These are phyloP conservation scores for Philereme vetulata DNA, from an alignment of 2,888 invertebrate genomes.

Conservation along the genomic window DNA sequence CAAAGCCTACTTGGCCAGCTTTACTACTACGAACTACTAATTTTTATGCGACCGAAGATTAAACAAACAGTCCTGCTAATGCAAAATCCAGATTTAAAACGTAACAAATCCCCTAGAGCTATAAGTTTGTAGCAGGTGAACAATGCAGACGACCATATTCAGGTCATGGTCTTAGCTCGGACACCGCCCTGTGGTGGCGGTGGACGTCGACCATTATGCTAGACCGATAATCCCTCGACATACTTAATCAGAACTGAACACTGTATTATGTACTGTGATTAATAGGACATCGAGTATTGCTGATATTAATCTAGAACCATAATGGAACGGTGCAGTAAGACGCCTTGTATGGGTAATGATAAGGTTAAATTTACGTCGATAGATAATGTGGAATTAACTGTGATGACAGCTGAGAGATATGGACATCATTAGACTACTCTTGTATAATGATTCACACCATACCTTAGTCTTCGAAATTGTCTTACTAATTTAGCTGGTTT, in stretches of 20 bases:
- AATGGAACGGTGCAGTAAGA: conserved; percentile 18
- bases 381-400: conserved; percentile 9
- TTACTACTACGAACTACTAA: too few species aligned
- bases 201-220: conserved; percentile 42
- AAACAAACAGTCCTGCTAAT: too few species aligned
- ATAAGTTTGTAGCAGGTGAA: conserved; percentile 40
- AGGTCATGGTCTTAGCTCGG: conserved; percentile 60
- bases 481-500: too few species aligned
- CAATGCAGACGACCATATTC: conserved; percentile 53
- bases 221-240: conserved; percentile 55
- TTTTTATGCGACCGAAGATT: too few species aligned
- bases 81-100: too few species aligned
- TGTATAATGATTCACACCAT: too few species aligned
- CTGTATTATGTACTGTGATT: conserved; percentile 45
- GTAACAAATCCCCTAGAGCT: conserved; percentile 6
- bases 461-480: too few species aligned
- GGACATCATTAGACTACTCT: background rate
- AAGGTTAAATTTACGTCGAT: conserved; percentile 10
- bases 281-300: conserved; percentile 44
- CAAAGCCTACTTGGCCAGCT: too few species aligned
- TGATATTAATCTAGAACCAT: conserved; percentile 41
- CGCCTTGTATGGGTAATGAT: conserved; percentile 12
- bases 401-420: background rate
- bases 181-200: conserved; percentile 56
- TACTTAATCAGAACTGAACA: conserved; percentile 50